These are phyloP conservation scores for Caenorhabditis brenneri DNA, from an alignment of 1,140 invertebrate species.

Conservation along the genomic window DNA sequence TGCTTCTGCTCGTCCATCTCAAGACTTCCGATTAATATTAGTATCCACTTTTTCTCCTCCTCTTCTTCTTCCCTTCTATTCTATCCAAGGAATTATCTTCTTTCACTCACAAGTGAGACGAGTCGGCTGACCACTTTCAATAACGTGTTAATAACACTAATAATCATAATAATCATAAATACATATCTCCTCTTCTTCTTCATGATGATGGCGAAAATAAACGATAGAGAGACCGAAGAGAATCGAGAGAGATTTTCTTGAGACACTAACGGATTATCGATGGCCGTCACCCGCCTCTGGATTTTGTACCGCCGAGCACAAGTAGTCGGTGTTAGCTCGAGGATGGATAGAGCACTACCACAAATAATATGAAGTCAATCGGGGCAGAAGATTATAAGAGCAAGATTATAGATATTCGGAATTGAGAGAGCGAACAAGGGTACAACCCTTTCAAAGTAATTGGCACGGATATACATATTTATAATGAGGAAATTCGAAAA, in stretches of 20 bases:
- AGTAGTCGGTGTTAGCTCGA: not conserved
- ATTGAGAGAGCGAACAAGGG: not conserved
- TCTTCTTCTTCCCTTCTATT: not conserved
- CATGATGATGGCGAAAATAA: not conserved
- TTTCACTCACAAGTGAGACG: not conserved
- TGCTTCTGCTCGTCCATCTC: not conserved
- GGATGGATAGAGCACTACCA: not conserved
- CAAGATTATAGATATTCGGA: not conserved
- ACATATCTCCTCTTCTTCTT: not conserved
- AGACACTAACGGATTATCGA: not conserved
- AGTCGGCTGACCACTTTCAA: not conserved
- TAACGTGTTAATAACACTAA: slow-evolving; percentile 41
- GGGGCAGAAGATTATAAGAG: not conserved
- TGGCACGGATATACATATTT: no score
- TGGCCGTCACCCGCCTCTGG: not conserved
- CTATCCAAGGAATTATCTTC: slow-evolving; percentile 25
- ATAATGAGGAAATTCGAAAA: no score
- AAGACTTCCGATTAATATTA: slow-evolving; percentile 44
- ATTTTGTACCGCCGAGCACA: slow-evolving; percentile 14
- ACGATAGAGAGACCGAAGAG: not conserved
- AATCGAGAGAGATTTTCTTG: not conserved
- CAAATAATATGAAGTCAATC: not conserved
- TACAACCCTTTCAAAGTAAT: not conserved
- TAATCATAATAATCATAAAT: slow-evolving; percentile 41
- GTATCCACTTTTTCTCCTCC: not conserved